These are phyloP conservation scores for Pollenia amentaria DNA, from an alignment of 2,888 invertebrate genomes.

Conservation along the genomic window DNA sequence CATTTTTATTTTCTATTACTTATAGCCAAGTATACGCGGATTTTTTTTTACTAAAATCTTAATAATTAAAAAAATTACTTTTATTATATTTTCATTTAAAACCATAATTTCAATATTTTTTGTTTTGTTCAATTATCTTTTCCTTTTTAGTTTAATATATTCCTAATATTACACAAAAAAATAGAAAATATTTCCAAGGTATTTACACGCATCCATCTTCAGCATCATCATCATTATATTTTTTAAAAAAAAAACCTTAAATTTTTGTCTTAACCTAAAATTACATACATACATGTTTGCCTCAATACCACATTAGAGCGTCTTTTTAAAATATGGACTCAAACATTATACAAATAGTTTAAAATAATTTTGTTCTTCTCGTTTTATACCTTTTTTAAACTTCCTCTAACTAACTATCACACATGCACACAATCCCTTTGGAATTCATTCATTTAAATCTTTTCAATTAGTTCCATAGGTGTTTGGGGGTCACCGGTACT, in stretches of 20 bases:
- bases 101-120: constrained; percentile 38
- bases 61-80: constrained; percentile 41
- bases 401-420: constrained; percentile 52
- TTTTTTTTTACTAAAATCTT: constrained; percentile 57
- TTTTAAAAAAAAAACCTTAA: constrained; percentile 31
- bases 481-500: constrained; percentile 82
- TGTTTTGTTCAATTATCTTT: constrained; percentile 4
- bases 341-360: constrained; percentile 26
- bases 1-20: constrained; percentile 15
- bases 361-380: constrained; percentile 28
- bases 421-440: constrained; percentile 25
- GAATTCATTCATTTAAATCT: constrained; percentile 59
- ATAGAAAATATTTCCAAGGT: constrained; percentile 55
- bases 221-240: not conserved
- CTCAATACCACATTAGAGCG: constrained; percentile 21
- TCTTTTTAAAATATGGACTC: constrained; percentile 6
- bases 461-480: constrained; percentile 78
- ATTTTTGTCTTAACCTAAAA: constrained; percentile 36
- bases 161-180: constrained; percentile 48
- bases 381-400: not conserved
- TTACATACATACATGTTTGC: not conserved
- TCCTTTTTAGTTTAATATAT: constrained; percentile 26
- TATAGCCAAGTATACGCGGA: constrained; percentile 27
- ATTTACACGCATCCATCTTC: constrained; percentile 39
- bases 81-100: constrained; percentile 17